Base-by-base conservation (phyloP, 2,113 vertebrate species). In the Melanostigma gelatinosum region DNA sequence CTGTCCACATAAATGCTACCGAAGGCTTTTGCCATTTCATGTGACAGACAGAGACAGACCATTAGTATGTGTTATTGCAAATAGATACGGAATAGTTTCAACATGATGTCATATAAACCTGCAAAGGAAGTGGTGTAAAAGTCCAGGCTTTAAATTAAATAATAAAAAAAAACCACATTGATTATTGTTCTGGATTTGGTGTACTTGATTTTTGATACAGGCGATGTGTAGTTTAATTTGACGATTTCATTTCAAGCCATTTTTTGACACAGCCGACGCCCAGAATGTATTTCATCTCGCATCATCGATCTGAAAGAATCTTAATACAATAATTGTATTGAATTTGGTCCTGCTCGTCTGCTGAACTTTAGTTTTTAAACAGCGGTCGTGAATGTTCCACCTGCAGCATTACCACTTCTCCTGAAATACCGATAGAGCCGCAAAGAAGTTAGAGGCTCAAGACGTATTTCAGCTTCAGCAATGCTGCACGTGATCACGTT, bases 11-110 rank as follows among this genome's bases (percentile, higher is more conserved):
- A 50, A 83, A 75, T 81, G 81, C 82, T 80, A 74, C 82, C 42
- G 74, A 80, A 80, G 62, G 44, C 69, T 62, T 85, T 62, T 61
- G 46, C 62, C 61, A 50, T 52, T 62, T 70, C 20, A 46, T 79
- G 80, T 48, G 68, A 71, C 77, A 38, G 68, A 71, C 77, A 38
- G 2, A 62, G 46, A 86, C 46, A 50, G 57, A 75, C 20, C 48
- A 5, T 55, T 63, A 60, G 36, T 60, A 60, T 83, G 67, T 79
- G 36, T 85, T 87, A 78, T 75, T 87, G 82, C 85, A 73, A 69
- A 85, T 36, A 52, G 52, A 78, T 68, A 63, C 61, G 52, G 52
- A 81, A 29, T 20, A 60, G 27, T 46, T 73, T 78, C 27, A 69
- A 34, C 58, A 20, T 64, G 6, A 65, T 34, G 60, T 78, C 44